Conservation (phyloP, 1,140 invertebrate genomes). For the Homarus americanus region DNA sequence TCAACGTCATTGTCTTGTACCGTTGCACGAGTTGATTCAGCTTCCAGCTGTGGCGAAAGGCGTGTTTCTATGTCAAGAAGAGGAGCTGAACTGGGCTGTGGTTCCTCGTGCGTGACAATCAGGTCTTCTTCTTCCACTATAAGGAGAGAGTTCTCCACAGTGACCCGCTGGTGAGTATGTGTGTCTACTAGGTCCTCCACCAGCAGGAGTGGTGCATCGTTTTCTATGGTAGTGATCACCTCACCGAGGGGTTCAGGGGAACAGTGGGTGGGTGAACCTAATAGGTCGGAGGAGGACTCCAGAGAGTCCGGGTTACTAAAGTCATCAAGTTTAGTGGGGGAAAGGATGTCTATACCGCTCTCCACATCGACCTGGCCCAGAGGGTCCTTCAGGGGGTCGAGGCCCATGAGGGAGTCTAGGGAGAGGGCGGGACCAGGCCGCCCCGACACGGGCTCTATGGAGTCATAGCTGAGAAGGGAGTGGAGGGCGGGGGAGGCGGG, state of each 20-base stretch:
- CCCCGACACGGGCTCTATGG: slow-evolving; percentile 40
- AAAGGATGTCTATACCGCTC: slow-evolving; percentile 63
- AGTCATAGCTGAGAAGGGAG: slow-evolving; percentile 58
- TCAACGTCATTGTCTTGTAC: neutral
- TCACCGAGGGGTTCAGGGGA: slow-evolving; percentile 17
- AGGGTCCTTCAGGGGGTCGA: slow-evolving; percentile 25
- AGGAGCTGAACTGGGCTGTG: neutral
- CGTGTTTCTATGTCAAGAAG: neutral
- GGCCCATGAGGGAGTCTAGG: slow-evolving; percentile 15
- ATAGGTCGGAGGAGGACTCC: slow-evolving; percentile 61
- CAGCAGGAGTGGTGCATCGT: neutral
- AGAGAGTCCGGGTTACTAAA: slow-evolving; percentile 60
- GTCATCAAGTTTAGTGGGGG: slow-evolving; percentile 58
- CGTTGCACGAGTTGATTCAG: neutral
- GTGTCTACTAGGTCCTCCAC: neutral
- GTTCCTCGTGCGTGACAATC: neutral
- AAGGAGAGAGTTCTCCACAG: neutral
- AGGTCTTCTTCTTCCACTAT: neutral
- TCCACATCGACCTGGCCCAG: slow-evolving; percentile 10
- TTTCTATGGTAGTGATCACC: neutral
- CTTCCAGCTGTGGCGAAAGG: neutral
- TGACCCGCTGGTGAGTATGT: neutral
- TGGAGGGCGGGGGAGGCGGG: slow-evolving; percentile 36
- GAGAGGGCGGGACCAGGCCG: slow-evolving; percentile 1
- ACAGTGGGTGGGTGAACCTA: slow-evolving; percentile 8